Evolutionary conservation across 2,797 vertebrate genomes (phyloP).

Genomic region (Antrozous pallidus): DNA sequence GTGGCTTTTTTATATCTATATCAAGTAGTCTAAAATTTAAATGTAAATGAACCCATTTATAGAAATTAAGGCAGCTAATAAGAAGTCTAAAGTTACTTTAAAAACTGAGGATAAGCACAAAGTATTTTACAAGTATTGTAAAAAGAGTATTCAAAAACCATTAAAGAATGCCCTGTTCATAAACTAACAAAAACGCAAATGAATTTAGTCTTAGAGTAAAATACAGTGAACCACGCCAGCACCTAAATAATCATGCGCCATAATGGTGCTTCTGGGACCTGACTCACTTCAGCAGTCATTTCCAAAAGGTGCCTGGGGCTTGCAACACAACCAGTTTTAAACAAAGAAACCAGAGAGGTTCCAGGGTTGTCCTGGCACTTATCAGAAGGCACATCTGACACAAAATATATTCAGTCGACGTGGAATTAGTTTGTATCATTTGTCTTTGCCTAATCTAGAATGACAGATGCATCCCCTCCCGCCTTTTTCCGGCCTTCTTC

Average conservation of each 20-base stretch:
- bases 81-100: conserved; percentile 22
- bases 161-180: conserved; percentile 27
- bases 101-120: background rate
- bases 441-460: conserved; percentile 32
- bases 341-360: conserved; percentile 40
- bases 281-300: background rate
- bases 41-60: conserved; percentile 41
- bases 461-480: background rate
- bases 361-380: background rate
- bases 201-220: conserved; percentile 32
- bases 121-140: background rate
- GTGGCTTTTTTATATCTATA: conserved; percentile 6
- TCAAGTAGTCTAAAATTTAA: conserved; percentile 48
- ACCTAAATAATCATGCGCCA: background rate
- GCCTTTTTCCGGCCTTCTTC: background rate
- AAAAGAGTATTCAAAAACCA: conserved; percentile 5
- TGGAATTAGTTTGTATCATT: conserved; percentile 19
- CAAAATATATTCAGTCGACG: conserved; percentile 8
- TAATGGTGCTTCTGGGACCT: background rate
- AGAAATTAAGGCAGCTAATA: conserved; percentile 40
- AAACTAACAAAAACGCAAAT: conserved; percentile 55
- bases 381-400: conserved; percentile 15
- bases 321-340: conserved; percentile 23
- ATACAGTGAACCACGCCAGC: background rate
- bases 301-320: background rate